Evolutionary conservation across 2,113 vertebrate genomes (phyloP), one percentile per base, ranked within the genome.

Genomic region (Thymallus thymallus): DNA sequence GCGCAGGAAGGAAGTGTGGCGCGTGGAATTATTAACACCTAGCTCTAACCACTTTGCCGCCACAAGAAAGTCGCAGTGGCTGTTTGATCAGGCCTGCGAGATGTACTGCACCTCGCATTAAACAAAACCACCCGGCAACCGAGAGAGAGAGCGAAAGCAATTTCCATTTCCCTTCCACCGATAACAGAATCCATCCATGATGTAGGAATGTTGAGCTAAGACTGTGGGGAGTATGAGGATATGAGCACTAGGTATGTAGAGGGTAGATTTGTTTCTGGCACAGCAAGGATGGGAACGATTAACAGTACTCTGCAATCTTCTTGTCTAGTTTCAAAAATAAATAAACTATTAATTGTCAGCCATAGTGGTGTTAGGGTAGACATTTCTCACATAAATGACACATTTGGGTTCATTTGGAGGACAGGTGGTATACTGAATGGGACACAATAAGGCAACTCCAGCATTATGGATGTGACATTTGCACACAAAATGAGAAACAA

Each of bases 361-460:
- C 68, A 51, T 22, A 60, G 56, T 60, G 56, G 6, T 60, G n/a
- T 12, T 51, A 65, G 67, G 55, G 35, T 4, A 16, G 68, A 82
- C 22, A 80, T 80, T 81, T 80, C 66, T 80, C 72, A 81, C 61
- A 82, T 74, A 69, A 87, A 85, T 84, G 79, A 74, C 82, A 78
- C 69, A 51, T 82, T 80, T 80, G 83, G 87, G 91, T 92, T 92
- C 88, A 91, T 79, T 26, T 73, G 74, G 85, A 89, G 90, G 86
- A 88, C 91, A 86, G 81, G 84, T 84, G 73, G 84, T 84, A 84
- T 88, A 62, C 58, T 76, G 80, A 87, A 86, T 89, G 81, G 84
- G 83, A 88, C 82, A 82, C 35, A 41, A 26, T 26, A 26, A 26
- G 26, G 26, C 26, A 26, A 41, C 3, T 41, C 9, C 35, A 41